Evolutionary conservation across 2,888 invertebrate genomes (phyloP), one percentile per base, ranked within the genome.

Genomic region (Oscheius sp.): DNA sequence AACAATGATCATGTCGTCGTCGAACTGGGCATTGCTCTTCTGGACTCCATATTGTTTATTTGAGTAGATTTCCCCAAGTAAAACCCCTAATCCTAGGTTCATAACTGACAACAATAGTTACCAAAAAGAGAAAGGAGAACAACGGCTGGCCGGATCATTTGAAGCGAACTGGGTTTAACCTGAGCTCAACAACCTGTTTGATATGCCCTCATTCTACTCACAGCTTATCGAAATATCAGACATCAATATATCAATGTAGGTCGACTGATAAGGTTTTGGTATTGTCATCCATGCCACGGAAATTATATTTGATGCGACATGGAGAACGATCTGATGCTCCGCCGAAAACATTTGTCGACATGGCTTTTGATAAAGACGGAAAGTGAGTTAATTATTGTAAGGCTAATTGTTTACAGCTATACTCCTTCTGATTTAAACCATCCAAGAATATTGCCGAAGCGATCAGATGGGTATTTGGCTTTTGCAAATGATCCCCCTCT

Each of bases 231-330:
- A n/a, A n/a, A n/a, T n/a, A n/a, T n/a, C n/a, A n/a, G n/a, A n/a
- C n/a, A n/a, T n/a, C n/a, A n/a, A n/a, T n/a, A n/a, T n/a, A n/a
- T n/a, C n/a, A n/a, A n/a, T n/a, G n/a, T n/a, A n/a, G n/a, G n/a
- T n/a, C n/a, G n/a, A n/a, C n/a, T n/a, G n/a, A n/a, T n/a, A n/a
- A n/a, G n/a, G n/a, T n/a, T n/a, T n/a, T n/a, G n/a, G n/a, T n/a
- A n/a, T n/a, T n/a, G n/a, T n/a, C n/a, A n/a, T n/a, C n/a, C n/a
- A n/a, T n/a, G n/a, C n/a, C n/a, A n/a, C n/a, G n/a, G n/a, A n/a
- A n/a, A n/a, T n/a, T n/a, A n/a, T n/a, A n/a, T n/a, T n/a, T 54
- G 17, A 54, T 54, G 9, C 54, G 54, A n/a, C 54, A 54, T 20
- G 54, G 54, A 32, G 54, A 54, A 33, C 54, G 54, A 6, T 32